phyloP scores from a whole-genome alignment of 2,888 invertebrate species.

The Aricia artaxerxes region DNA sequence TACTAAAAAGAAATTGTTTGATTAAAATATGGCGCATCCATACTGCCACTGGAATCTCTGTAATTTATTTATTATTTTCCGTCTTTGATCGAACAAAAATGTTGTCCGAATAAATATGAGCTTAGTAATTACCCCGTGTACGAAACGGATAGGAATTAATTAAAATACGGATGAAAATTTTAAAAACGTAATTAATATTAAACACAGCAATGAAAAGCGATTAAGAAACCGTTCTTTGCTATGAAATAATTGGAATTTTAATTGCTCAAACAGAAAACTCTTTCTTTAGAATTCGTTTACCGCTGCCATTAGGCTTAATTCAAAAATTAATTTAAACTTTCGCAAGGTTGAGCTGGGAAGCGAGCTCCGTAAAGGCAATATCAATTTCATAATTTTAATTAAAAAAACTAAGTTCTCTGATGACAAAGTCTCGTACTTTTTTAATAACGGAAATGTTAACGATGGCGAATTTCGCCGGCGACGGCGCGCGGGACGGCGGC shows the following conservation, averaged over 20 bases:
- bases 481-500: slow-evolving; percentile 35
- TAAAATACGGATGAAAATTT: slow-evolving; percentile 34
- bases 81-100: slow-evolving; percentile 2
- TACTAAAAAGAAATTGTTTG: slow-evolving; percentile 50
- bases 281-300: slow-evolving; percentile 76
- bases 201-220: slow-evolving; percentile 60
- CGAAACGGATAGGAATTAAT: slow-evolving; percentile 27
- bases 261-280: slow-evolving; percentile 70
- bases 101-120: neutral
- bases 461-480: slow-evolving; percentile 53
- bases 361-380: slow-evolving; percentile 76
- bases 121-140: neutral
- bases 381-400: slow-evolving; percentile 82
- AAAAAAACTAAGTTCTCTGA: slow-evolving; percentile 79
- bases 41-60: neutral
- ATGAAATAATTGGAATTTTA: slow-evolving; percentile 72
- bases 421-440: slow-evolving; percentile 80
- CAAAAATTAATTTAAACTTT: slow-evolving; percentile 81
- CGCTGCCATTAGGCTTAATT: slow-evolving; percentile 77
- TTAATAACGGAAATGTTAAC: slow-evolving; percentile 79
- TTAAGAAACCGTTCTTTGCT: slow-evolving; percentile 63
- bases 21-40: slow-evolving; percentile 38
- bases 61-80: slow-evolving; percentile 13
- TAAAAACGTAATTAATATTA: slow-evolving; percentile 42
- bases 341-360: slow-evolving; percentile 73